phyloP scores from a whole-genome alignment of 2,797 vertebrate genomes.

The Diplodus puntazzo region DNA sequence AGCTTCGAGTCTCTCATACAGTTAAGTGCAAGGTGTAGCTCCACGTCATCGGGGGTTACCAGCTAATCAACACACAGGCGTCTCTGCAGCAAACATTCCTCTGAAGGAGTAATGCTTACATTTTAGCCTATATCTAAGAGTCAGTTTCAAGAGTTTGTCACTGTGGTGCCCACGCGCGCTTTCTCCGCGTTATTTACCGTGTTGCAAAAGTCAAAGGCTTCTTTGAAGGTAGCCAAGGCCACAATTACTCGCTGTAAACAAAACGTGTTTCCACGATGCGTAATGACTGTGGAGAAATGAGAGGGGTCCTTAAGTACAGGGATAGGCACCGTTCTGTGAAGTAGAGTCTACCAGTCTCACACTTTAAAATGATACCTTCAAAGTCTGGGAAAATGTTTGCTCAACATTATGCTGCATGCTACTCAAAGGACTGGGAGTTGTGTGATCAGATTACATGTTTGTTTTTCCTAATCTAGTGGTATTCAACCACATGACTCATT shows the following conservation, averaged over 20 bases:
- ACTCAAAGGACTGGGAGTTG: constrained; percentile 51
- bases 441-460: constrained; percentile 53
- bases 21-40: constrained; percentile 79
- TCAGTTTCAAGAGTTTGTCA: constrained; percentile 46
- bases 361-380: constrained; percentile 60
- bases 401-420: constrained; percentile 52
- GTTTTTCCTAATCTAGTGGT: constrained; percentile 17
- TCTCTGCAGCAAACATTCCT: constrained; percentile 71
- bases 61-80: constrained; percentile 57
- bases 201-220: constrained; percentile 57
- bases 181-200: constrained; percentile 66
- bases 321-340: constrained; percentile 58
- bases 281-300: constrained; percentile 75
- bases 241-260: constrained; percentile 84
- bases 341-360: constrained; percentile 54
- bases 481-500: constrained; percentile 14
- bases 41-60: constrained; percentile 42
- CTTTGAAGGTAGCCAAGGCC: constrained; percentile 81
- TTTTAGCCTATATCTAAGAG: constrained; percentile 38
- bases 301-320: constrained; percentile 81
- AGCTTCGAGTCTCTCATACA: constrained; percentile 59
- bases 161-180: constrained; percentile 48
- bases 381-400: constrained; percentile 59
- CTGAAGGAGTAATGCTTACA: constrained; percentile 40
- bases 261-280: constrained; percentile 62